phyloP scores from a whole-genome alignment of 2,888 invertebrate species.

The Hedya salicella region DNA sequence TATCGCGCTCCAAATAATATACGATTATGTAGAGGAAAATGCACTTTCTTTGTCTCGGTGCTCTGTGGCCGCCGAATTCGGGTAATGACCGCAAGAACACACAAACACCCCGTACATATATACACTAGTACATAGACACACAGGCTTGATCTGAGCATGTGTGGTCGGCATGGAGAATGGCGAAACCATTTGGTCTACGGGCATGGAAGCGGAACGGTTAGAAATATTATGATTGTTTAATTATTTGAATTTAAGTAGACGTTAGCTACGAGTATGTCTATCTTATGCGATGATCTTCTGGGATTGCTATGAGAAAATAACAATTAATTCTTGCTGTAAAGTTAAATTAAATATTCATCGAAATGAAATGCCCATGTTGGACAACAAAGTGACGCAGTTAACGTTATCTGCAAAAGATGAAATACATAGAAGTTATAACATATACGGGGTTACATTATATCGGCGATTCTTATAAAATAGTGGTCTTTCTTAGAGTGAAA shows the following conservation, averaged over 20 bases:
- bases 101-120: conserved; percentile 16
- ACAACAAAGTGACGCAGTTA: neutral
- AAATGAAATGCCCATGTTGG: neutral
- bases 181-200: conserved; percentile 32
- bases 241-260: conserved; percentile 32
- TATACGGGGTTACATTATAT: too few species aligned
- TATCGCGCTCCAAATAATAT: conserved; percentile 55
- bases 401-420: too few species aligned
- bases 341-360: neutral
- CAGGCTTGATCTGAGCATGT: conserved; percentile 1
- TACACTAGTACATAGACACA: neutral
- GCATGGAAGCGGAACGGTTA: conserved; percentile 32
- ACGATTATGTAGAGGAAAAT: conserved; percentile 69
- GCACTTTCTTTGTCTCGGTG: conserved; percentile 79
- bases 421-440: too few species aligned
- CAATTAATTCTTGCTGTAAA: neutral
- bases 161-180: conserved; percentile 26
- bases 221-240: conserved; percentile 41
- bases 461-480: too few species aligned
- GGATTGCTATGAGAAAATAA: neutral
- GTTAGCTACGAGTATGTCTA: conserved; percentile 9
- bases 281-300: conserved; percentile 15
- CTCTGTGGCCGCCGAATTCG: conserved; percentile 57
- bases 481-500: too few species aligned
- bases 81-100: conserved; percentile 59